Base-by-base conservation (phyloP, 2,797 vertebrate species). In the Sitta carolinensis region DNA sequence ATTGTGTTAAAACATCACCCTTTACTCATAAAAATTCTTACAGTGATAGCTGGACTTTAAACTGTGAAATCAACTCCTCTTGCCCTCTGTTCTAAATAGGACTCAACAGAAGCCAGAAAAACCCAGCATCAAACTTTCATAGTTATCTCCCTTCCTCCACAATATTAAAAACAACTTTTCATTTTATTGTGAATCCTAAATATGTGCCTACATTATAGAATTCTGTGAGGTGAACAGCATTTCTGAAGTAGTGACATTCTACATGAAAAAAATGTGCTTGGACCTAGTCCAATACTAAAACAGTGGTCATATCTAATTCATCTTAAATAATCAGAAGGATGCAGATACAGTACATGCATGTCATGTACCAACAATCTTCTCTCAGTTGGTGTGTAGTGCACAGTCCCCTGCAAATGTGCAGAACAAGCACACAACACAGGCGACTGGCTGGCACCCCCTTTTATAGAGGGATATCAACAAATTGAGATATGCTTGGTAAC, bases 371-470 rank as follows among this genome's bases (percentile, higher is more conserved):
- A 52, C 50, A 87, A 52, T 20, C 22, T 36, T 19, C 26, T 79
- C 55, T 42, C 26, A 70, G 5, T 3, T 26, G 29, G 4, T 63
- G 45, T 19, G 27, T 54, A 62, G 59, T 7, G 20, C 38, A 40
- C 8, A 66, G 38, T 12, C 2, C 30, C 19, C 30, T 30, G 11
- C 9, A 89, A 66, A 32, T 47, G 22, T 5, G 0, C 18, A 68
- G 34, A 38, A 43, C 27, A 54, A 87, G 48, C 8, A 47, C 16
- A 30, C 8, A 57, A 8, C 0, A 0, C 11, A 13, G 10, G 5
- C 1, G 1, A 22, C 23, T 43, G 30, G 7, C 34, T 69, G 51
- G 40, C 34, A 55, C 1, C 5, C 11, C 13, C 13, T 64, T 61
- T 70, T 52, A 57, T 5, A 45, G 23, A 29, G 16, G 25, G 18